Percentiles rank a stretch among this genome's conserved stretches.
These are phyloP conservation scores for Caenorhabditis uteleia DNA, from an alignment of 2,888 invertebrate genomes.

Conservation along the genomic window DNA sequence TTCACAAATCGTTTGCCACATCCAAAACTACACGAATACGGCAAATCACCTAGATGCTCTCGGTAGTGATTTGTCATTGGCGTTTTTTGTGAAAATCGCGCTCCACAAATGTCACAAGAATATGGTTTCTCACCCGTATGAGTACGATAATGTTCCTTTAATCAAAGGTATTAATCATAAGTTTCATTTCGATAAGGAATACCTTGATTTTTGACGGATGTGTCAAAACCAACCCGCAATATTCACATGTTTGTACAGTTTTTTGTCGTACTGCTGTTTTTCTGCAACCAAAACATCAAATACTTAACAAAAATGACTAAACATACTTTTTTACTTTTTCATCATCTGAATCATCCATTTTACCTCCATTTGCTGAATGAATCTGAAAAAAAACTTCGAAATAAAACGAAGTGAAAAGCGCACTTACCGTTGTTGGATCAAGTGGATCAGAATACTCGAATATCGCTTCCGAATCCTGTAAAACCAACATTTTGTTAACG, in stretches of 20 bases:
- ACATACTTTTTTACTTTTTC: no score
- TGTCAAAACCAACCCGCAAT: constrained; percentile 51
- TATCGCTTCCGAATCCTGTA: no score
- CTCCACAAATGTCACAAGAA: constrained; percentile 52
- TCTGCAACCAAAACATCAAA: no score
- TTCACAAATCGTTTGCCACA: constrained; percentile 56
- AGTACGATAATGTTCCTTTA: constrained; percentile 60
- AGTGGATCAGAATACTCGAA: no score
- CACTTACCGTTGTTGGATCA: no score
- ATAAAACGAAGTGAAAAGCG: no score
- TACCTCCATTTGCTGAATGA: no score
- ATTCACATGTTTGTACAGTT: constrained; percentile 46
- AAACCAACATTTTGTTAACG: no score
- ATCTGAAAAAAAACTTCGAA: no score
- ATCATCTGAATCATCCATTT: no score
- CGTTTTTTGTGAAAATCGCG: constrained; percentile 51
- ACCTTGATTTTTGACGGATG: constrained; percentile 57
- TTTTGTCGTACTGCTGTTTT: constrained; percentile 5
- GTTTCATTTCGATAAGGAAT: background rate
- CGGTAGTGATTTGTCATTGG: constrained; percentile 43
- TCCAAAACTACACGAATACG: constrained; percentile 45
- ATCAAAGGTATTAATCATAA: no score
- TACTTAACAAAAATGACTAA: no score
- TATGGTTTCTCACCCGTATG: constrained; percentile 63
- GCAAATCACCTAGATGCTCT: constrained; percentile 51